These are phyloP conservation scores for Holacanthus passer DNA, from an alignment of 2,113 vertebrate species.

Conservation along the genomic window DNA sequence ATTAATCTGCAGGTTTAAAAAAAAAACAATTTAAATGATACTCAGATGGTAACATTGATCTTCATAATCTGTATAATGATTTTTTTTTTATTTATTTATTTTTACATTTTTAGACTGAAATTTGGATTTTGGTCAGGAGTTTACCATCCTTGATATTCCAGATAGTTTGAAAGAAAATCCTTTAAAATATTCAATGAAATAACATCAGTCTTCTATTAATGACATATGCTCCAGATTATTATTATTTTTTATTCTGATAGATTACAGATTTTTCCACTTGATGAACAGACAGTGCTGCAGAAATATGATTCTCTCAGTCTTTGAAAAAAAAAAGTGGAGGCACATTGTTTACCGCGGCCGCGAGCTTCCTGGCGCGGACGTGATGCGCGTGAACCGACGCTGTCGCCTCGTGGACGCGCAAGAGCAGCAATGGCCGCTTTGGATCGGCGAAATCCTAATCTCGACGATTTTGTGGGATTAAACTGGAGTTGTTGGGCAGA, in stretches of 20 bases:
- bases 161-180: no score
- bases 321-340: no score
- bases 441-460: constrained; percentile 89
- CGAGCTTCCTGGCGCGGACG: constrained; percentile 75
- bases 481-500: constrained; percentile 91
- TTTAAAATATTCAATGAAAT: no score
- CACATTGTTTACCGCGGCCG: constrained; percentile 55
- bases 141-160: neutral
- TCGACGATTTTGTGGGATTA: constrained; percentile 91
- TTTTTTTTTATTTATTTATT: neutral
- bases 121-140: neutral
- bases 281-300: neutral
- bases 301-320: neutral
- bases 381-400: constrained; percentile 79
- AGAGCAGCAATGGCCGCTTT: constrained; percentile 90
- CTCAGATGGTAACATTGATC: neutral
- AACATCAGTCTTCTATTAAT: neutral
- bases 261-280: neutral
- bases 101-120: neutral
- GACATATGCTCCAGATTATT: neutral
- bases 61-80: neutral
- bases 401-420: constrained; percentile 88
- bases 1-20: neutral
- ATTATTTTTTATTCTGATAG: neutral
- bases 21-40: neutral